Conservation (phyloP, 2,888 invertebrate genomes). For the Helleia helle region DNA sequence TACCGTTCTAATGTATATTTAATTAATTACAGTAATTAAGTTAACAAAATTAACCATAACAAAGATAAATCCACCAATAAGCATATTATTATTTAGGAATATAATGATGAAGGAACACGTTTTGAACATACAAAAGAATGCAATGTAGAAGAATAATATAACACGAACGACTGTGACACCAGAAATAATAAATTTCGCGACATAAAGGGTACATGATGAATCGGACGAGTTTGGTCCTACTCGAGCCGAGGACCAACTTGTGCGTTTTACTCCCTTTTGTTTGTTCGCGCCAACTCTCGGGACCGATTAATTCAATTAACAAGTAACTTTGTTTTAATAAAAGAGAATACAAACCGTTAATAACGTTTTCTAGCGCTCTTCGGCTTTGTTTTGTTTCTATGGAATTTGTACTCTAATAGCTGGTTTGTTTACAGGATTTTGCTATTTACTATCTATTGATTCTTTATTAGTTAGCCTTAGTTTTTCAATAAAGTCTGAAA, state of each 20-base stretch:
- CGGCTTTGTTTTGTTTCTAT: not conserved
- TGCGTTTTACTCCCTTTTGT: not conserved
- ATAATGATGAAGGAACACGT: too few relatives aligned
- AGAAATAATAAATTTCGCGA: not conserved
- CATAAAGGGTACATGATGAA: not conserved
- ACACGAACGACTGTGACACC: not conserved
- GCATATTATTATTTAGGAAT: too few relatives aligned
- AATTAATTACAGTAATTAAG: too few relatives aligned
- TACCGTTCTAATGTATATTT: too few relatives aligned
- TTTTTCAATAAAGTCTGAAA: too few relatives aligned
- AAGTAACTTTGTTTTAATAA: conserved; percentile 1
- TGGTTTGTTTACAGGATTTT: too few relatives aligned
- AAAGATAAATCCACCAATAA: too few relatives aligned
- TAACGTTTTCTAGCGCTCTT: not conserved
- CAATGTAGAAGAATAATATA: too few relatives aligned
- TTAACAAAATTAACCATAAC: too few relatives aligned
- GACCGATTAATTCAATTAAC: conserved; percentile 7
- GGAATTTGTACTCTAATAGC: not conserved
- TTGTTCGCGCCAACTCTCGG: not conserved
- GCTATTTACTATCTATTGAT: too few relatives aligned
- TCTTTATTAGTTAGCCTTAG: too few relatives aligned
- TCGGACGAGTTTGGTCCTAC: not conserved
- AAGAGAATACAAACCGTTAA: not conserved
- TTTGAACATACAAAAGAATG: too few relatives aligned
- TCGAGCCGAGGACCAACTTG: not conserved